These are phyloP conservation scores for Stegodyphus mimosarum DNA, from an alignment of 1,140 invertebrate species.

Conservation along the genomic window DNA sequence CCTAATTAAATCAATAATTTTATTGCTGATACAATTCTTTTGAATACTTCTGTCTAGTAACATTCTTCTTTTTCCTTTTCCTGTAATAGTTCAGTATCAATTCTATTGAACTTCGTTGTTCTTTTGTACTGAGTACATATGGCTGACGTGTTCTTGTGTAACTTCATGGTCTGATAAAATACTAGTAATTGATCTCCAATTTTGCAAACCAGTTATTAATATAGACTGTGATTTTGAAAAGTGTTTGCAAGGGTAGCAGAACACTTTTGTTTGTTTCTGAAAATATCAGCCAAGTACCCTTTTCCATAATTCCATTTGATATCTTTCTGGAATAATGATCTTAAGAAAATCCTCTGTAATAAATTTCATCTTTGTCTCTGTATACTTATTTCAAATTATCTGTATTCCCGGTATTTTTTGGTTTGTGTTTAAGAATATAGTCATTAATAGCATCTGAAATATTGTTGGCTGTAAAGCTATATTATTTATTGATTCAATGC, in stretches of 20 bases:
- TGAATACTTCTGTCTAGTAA: constrained; percentile 21
- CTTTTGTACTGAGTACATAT: constrained; percentile 9
- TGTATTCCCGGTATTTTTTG: no score
- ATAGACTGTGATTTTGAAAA: constrained; percentile 20
- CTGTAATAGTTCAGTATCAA: no score
- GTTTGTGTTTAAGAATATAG: no score
- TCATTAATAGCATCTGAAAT: no score
- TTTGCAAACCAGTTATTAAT: constrained; percentile 27
- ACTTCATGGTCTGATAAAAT: constrained; percentile 21
- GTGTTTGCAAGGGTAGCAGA: constrained; percentile 19
- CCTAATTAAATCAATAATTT: constrained; percentile 33
- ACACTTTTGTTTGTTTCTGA: constrained; percentile 38
- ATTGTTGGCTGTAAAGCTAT: no score
- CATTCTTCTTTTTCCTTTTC: no score
- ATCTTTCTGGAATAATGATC: constrained; percentile 17
- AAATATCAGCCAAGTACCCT: constrained; percentile 19
- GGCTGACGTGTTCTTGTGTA: constrained; percentile 19
- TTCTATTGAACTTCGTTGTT: no score
- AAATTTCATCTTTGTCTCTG: constrained; percentile 29
- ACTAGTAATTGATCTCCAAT: constrained; percentile 20
- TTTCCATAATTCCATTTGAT: constrained; percentile 25
- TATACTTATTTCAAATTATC: neutral
- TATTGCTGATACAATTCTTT: constrained; percentile 29
- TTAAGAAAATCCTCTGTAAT: constrained; percentile 34
- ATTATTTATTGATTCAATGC: no score